Conservation (phyloP, 2,888 invertebrate species). For the Drosophila anomalipes region DNA sequence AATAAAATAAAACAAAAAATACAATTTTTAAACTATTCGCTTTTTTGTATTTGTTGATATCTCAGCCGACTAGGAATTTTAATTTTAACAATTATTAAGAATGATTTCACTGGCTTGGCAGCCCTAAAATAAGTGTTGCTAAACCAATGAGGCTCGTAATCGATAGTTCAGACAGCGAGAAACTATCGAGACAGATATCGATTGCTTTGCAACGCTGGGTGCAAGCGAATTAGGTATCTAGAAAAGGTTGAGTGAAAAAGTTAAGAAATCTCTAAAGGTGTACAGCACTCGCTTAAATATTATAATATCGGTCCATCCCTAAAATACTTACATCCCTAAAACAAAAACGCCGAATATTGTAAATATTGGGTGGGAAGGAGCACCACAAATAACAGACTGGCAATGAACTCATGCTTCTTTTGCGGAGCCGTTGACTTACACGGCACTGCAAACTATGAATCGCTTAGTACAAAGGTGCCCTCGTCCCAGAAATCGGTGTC, state of each 20-base stretch:
- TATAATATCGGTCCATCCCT: constrained; percentile 65
- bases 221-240: constrained; percentile 39
- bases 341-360: constrained; percentile 43
- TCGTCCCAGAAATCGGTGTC: constrained; percentile 79
- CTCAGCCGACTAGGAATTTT: neutral
- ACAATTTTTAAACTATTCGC: neutral
- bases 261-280: constrained; percentile 56
- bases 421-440: constrained; percentile 74
- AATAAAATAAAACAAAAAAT: constrained; percentile 6
- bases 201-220: constrained; percentile 48
- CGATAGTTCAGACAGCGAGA: neutral
- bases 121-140: neutral
- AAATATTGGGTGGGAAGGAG: constrained; percentile 41
- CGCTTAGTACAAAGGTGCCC: constrained; percentile 71
- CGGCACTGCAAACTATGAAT: constrained; percentile 61
- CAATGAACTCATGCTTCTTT: constrained; percentile 78
- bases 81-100: neutral
- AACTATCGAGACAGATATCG: constrained; percentile 39
- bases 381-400: constrained; percentile 10
- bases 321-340: constrained; percentile 55
- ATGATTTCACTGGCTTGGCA: constrained; percentile 5
- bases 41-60: too few relatives aligned
- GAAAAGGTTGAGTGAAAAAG: constrained; percentile 43
- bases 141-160: neutral
- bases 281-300: constrained; percentile 30